These are phyloP conservation scores for Eustalomyia histrio DNA, from an alignment of 2,888 invertebrate species.

Conservation along the genomic window DNA sequence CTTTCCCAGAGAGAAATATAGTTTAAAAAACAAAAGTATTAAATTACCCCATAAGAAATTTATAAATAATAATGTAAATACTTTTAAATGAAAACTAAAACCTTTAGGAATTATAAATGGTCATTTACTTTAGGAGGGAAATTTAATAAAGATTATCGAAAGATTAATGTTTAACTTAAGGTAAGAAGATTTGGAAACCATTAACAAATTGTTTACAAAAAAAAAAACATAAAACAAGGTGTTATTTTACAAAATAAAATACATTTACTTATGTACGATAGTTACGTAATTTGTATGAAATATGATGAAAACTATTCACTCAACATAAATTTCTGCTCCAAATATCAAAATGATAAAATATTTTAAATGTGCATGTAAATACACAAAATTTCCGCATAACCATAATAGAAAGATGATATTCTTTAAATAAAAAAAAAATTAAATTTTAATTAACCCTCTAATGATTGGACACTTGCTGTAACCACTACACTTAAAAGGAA, in stretches of 20 bases:
- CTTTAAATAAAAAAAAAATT: conserved; percentile 4
- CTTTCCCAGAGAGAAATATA: not conserved
- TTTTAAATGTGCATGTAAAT: not conserved
- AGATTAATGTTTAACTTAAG: not conserved
- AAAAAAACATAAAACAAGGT: no score
- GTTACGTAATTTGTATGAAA: not conserved
- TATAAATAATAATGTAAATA: not conserved
- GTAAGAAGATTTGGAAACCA: not conserved
- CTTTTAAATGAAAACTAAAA: no score
- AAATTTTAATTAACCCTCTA: conserved; percentile 2
- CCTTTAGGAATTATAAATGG: not conserved
- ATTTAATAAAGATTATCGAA: not conserved
- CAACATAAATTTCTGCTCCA: conserved; percentile 54
- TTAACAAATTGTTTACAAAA: not conserved
- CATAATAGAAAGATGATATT: conserved; percentile 37
- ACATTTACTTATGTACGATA: not conserved
- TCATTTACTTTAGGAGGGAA: not conserved
- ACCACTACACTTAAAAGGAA: no score
- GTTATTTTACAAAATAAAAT: not conserved
- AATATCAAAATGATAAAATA: conserved; percentile 24
- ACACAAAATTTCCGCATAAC: conserved; percentile 1
- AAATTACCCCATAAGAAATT: conserved; percentile 39
- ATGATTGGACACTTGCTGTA: not conserved
- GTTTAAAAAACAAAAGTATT: conserved; percentile 33
- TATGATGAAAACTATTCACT: conserved; percentile 10